Percentiles rank a stretch among this genome's conserved stretches.
These are phyloP conservation scores for Falco berigora DNA, from an alignment of 2,797 vertebrate genomes.

Conservation along the genomic window DNA sequence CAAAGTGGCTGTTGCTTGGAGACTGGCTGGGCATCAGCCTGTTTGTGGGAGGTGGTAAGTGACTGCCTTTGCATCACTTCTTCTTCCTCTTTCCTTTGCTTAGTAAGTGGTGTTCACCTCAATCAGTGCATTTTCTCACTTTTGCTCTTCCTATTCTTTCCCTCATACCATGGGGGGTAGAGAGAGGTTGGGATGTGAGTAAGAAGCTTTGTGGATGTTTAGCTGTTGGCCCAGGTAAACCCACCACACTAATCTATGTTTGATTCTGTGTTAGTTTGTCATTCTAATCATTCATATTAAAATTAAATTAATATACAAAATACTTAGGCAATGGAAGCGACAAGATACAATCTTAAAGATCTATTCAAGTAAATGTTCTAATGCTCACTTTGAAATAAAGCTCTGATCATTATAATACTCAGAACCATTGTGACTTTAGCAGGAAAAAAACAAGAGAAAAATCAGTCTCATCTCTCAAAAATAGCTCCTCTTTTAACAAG, in stretches of 20 bases:
- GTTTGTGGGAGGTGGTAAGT: not conserved
- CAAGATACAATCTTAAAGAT: not conserved
- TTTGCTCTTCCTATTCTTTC: not conserved
- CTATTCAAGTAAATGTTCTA: not conserved
- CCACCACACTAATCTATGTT: not conserved
- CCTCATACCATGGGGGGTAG: fast-evolving
- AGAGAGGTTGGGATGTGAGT: fast-evolving
- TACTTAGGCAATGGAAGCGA: not conserved
- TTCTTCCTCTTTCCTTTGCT: not conserved
- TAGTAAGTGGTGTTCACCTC: not conserved
- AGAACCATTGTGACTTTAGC: not conserved
- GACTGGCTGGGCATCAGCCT: not conserved
- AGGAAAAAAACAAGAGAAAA: not conserved
- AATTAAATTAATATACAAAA: not conserved
- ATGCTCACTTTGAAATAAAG: not conserved
- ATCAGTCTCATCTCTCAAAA: not conserved
- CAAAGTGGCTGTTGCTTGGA: not conserved
- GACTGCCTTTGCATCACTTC: not conserved
- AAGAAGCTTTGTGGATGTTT: not conserved
- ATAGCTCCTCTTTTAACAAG: not conserved
- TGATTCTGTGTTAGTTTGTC: not conserved
- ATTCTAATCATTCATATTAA: not conserved
- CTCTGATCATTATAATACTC: not conserved
- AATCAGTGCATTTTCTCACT: not conserved
- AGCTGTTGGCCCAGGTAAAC: not conserved